Evolutionary conservation across 2,113 vertebrate genomes (phyloP), one percentile per base, ranked within the genome.

Genomic region (Regulus satrapa): DNA sequence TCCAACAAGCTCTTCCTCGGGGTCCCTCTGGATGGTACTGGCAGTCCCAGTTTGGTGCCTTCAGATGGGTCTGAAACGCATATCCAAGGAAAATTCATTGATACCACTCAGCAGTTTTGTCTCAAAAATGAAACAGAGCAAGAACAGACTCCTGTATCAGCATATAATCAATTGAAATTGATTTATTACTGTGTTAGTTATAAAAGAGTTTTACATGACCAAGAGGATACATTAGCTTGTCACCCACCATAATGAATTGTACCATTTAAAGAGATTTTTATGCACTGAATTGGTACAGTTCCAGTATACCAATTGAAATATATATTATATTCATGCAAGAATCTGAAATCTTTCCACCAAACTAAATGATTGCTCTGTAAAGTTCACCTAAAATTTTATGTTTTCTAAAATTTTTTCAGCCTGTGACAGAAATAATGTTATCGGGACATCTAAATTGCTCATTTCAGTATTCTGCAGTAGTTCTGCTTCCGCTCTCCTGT

Each of bases 1-100:
- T 99, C 99, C 55, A 99, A 99, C 95, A 95, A 96, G 29, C 98
- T 99, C 8, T 99, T 99, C 89, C 98, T 99, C 0, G 97, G 96
- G 34, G 98, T 99, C 11, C 98, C 99, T 17, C 43, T 99, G 31
- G 97, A 99, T 6, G 99, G 99, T 99, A 97, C 71, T 23, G 19
- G 29, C 19, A 56, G 13, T 3, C 28, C 5, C n/a, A 8, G 29
- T 51, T 58, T 48, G 8, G 8, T 45, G n/a, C 12, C 23, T 43
- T 34, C 28, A 6, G 13, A 31, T 32, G 12, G 29, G 21, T 26
- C 54, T 89, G 45, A 74, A 46, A n/a, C 18, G 18, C 31, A 19
- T 1, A 13, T 6, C 38, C 67, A 78, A 41, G 55, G 28, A 86
- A 67, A 66, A 73, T 5, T 19, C 38, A 21, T 3, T 41, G 29